Percentiles rank a stretch among this genome's conserved stretches.
Conservation (phyloP, 2,113 vertebrate genomes). For the Lepidothrix coronata region DNA sequence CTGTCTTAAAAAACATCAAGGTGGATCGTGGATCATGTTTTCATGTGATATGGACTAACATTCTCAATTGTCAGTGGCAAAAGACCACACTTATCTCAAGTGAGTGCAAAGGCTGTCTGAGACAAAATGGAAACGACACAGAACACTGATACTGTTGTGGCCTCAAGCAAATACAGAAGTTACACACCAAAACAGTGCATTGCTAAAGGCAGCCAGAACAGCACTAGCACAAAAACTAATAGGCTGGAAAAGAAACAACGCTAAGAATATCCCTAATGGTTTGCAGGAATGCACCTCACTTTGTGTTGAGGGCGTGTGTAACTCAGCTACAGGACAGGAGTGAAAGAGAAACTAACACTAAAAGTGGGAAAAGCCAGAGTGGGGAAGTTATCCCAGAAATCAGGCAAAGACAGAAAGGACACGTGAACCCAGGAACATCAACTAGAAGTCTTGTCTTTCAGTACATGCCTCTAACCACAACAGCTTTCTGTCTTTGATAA, state of each 20-base stretch:
- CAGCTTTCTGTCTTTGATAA: neutral
- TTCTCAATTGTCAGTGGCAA: neutral
- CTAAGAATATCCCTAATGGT: neutral
- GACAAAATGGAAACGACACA: slow-evolving; percentile 15
- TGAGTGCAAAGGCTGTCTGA: neutral
- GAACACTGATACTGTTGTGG: slow-evolving; percentile 29
- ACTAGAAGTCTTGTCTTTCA: neutral
- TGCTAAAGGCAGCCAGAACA: slow-evolving; percentile 1
- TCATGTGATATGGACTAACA: neutral
- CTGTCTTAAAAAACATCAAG: neutral
- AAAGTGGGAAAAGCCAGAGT: neutral
- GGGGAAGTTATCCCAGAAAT: neutral
- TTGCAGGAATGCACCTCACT: neutral
- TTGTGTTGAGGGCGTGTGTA: neutral
- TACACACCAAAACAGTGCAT: neutral
- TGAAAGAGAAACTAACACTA: neutral
- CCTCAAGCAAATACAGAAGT: slow-evolving; percentile 36
- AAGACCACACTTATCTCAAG: neutral
- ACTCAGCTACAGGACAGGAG: neutral
- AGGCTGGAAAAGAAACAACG: neutral
- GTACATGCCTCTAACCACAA: neutral
- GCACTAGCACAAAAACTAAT: neutral
- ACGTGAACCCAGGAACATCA: neutral
- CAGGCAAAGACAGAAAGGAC: neutral
- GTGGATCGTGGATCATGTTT: neutral